phyloP scores from a whole-genome alignment of 1,140 invertebrate genomes.

The Cydia amplana region DNA sequence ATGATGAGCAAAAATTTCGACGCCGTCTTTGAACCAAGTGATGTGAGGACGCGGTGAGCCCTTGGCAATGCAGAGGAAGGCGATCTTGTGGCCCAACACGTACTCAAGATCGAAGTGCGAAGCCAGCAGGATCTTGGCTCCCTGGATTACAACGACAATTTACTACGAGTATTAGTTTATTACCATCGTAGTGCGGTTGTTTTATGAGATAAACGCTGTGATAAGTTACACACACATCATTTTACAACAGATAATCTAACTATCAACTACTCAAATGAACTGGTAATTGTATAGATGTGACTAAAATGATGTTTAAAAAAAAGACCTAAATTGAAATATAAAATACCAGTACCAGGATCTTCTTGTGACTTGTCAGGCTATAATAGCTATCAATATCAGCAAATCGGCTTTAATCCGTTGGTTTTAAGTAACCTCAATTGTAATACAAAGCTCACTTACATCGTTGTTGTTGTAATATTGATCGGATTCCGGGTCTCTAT shows the following conservation, averaged over 20 bases:
- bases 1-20: slow-evolving; percentile 92
- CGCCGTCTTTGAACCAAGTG: slow-evolving; percentile 96
- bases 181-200: not conserved
- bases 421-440: not conserved
- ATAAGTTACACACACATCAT: too few relatives aligned
- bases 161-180: not conserved
- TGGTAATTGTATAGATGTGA: too few relatives aligned
- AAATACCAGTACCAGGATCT: not conserved
- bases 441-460: slow-evolving; percentile 80
- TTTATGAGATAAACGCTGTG: too few relatives aligned
- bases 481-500: slow-evolving; percentile 91
- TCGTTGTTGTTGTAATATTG: slow-evolving; percentile 93
- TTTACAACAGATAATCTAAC: too few relatives aligned
- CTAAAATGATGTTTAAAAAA: too few relatives aligned
- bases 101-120: slow-evolving; percentile 97
- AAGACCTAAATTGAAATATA: not conserved
- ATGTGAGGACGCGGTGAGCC: slow-evolving; percentile 92
- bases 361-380: not conserved
- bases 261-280: too few relatives aligned
- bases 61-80: slow-evolving; percentile 92
- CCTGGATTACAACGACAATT: slow-evolving; percentile 79
- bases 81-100: slow-evolving; percentile 94
- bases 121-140: slow-evolving; percentile 92
- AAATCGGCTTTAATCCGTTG: not conserved
- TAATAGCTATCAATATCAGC: too few relatives aligned